Evolutionary conservation across 2,113 vertebrate species (phyloP).

Genomic region (Cyphomyrus discorhynchus): DNA sequence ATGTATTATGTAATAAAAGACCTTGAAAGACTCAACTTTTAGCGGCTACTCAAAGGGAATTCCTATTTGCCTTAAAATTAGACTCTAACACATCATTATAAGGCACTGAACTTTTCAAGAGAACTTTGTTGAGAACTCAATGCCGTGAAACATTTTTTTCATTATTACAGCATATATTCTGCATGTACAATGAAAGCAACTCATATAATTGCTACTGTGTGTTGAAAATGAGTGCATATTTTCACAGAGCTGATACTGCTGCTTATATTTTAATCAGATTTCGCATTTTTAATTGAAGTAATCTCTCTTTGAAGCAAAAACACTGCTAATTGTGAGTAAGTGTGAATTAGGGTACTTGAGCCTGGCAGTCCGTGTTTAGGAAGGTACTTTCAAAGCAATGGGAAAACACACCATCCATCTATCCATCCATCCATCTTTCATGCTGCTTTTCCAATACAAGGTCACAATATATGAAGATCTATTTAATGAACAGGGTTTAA

Average conservation of each 20-base stretch:
- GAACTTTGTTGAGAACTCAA: not conserved
- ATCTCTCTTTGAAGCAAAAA: not conserved
- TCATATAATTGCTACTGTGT: not conserved
- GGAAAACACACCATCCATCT: not conserved
- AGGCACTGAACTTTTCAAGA: not conserved
- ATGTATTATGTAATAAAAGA: not conserved
- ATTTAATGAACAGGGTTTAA: not conserved
- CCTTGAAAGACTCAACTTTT: not conserved
- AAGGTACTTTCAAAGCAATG: not conserved
- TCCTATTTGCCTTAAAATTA: not conserved
- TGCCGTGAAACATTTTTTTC: not conserved
- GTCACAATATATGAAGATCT: not conserved
- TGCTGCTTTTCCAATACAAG: not conserved
- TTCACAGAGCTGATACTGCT: not conserved
- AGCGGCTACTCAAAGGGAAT: not conserved
- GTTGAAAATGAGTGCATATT: not conserved
- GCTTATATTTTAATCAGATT: not conserved
- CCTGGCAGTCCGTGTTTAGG: not conserved
- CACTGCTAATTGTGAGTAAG: not conserved
- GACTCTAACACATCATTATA: not conserved
- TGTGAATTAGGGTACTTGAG: not conserved
- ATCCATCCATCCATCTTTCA: not conserved
- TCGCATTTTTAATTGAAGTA: not conserved
- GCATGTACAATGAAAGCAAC: not conserved
- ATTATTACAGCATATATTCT: not conserved